phyloP scores from a whole-genome alignment of 2,797 vertebrate genomes.

The Acrossocheilus wenchowensis region DNA sequence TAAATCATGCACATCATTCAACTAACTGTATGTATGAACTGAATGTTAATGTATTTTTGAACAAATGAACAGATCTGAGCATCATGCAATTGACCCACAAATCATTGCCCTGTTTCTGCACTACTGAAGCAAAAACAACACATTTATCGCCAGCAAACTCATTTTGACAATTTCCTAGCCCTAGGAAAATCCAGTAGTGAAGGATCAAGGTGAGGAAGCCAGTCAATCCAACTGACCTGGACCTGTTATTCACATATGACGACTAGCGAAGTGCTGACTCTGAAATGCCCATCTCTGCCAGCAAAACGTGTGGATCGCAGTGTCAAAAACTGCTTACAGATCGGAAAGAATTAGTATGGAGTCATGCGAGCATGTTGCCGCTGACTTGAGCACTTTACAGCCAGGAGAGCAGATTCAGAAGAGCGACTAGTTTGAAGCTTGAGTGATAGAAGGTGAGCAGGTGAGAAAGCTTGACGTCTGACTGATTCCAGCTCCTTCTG shows the following conservation, averaged over 20 bases:
- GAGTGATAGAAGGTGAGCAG: slow-evolving; percentile 40
- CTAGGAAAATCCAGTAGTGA: neutral
- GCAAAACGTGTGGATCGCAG: slow-evolving; percentile 10
- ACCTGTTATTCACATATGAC: slow-evolving; percentile 16
- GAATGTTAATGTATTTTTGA: neutral
- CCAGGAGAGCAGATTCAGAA: slow-evolving; percentile 25
- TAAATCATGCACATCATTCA: neutral
- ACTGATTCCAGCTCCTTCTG: neutral
- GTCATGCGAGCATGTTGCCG: slow-evolving; percentile 43
- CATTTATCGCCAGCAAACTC: neutral
- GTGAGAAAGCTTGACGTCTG: slow-evolving; percentile 31
- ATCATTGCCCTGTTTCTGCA: neutral
- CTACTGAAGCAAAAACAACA: neutral
- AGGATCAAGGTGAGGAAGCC: slow-evolving; percentile 8
- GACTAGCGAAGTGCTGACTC: slow-evolving; percentile 23
- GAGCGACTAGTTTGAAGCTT: slow-evolving; percentile 31
- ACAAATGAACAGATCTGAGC: neutral
- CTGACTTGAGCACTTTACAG: slow-evolving; percentile 52
- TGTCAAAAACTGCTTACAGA: slow-evolving; percentile 41
- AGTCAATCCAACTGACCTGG: slow-evolving; percentile 13
- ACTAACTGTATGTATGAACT: neutral
- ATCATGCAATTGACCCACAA: neutral
- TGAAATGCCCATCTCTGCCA: slow-evolving; percentile 18
- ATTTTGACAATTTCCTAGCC: neutral
- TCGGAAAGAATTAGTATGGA: slow-evolving; percentile 47